Base-by-base conservation (phyloP, 2,888 invertebrate species). In the Calameuta filiformis region DNA sequence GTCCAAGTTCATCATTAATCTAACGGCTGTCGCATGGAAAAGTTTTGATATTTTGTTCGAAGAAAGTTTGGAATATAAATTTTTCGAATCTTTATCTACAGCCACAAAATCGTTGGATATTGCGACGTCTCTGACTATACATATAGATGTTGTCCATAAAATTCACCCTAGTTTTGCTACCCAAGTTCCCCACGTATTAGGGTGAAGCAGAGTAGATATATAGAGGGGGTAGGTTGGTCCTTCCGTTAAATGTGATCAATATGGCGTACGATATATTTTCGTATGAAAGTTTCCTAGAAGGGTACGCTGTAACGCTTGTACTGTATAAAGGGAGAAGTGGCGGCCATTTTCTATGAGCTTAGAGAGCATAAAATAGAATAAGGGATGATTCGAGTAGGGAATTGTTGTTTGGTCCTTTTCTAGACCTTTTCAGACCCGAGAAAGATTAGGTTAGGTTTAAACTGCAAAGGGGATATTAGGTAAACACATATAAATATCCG, bases 211-310 rank as follows among this genome's bases (percentile, higher is more conserved):
- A 31, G 71, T 12, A n/a, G 56, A 11, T 31, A 11, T 31, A 12
- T 1, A 23, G 31, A 71, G 71, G 9, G 34, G 71, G 1, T 34
- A 68, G 75, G 77, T 30, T 31, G 76, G 68, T 79, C 30, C 40
- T 68, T 75, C 31, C 75, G 71, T 76, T 76, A 81, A 84, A 83
- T 81, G 76, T 81, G 82, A 84, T 84, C 84, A 78, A 84, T 84
- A 83, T 80, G 79, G 77, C 76, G 33, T 40, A 30, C 69, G 31
- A 56, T 56, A 56, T 56, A 56, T 9, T 56, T 56, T 23, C 9
- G 23, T 56, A 56, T 56, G 56, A 56, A 56, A 56, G 23, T 56
- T 56, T 56, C 2, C 15, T 23, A 56, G 56, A 56, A 56, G 56
- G 56, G 56, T 56, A 6, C 15, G 23, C 23, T 0, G 56, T 56